phyloP scores from a whole-genome alignment of 2,888 invertebrate species.

The Napeogenes sylphis region DNA sequence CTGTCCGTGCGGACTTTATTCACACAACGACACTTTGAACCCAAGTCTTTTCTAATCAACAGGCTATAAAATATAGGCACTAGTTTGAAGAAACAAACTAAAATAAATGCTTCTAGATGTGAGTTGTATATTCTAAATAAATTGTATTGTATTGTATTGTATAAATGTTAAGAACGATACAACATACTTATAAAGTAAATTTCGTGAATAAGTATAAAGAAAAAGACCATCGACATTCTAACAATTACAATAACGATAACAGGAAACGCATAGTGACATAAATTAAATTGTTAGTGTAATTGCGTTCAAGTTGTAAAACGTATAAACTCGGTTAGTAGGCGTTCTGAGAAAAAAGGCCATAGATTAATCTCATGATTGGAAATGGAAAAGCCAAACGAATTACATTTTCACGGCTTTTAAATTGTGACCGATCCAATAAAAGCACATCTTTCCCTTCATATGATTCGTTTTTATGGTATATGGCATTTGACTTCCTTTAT shows the following conservation, averaged over 20 bases:
- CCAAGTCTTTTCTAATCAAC: neutral
- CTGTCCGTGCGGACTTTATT: neutral
- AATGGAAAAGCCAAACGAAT: conserved; percentile 59
- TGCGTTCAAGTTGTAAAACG: conserved; percentile 24
- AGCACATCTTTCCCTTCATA: conserved; percentile 35
- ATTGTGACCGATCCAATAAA: conserved; percentile 57
- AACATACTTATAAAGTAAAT: no score
- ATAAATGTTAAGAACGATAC: no score
- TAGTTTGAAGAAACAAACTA: neutral
- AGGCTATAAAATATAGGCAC: neutral
- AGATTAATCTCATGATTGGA: conserved; percentile 50
- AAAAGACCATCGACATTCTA: no score
- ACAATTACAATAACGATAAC: no score
- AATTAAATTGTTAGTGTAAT: conserved; percentile 25
- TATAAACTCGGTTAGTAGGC: conserved; percentile 33
- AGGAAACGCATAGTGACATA: no score
- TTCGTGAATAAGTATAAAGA: no score
- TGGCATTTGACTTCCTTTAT: neutral
- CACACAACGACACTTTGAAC: neutral
- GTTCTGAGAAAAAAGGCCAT: conserved; percentile 32
- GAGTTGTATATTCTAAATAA: no score
- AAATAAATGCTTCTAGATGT: no score
- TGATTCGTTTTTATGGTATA: conserved; percentile 2
- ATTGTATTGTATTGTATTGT: no score
- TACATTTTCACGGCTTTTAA: conserved; percentile 53